These are phyloP conservation scores for Electrona antarctica DNA, from an alignment of 2,113 vertebrate genomes.

Conservation along the genomic window DNA sequence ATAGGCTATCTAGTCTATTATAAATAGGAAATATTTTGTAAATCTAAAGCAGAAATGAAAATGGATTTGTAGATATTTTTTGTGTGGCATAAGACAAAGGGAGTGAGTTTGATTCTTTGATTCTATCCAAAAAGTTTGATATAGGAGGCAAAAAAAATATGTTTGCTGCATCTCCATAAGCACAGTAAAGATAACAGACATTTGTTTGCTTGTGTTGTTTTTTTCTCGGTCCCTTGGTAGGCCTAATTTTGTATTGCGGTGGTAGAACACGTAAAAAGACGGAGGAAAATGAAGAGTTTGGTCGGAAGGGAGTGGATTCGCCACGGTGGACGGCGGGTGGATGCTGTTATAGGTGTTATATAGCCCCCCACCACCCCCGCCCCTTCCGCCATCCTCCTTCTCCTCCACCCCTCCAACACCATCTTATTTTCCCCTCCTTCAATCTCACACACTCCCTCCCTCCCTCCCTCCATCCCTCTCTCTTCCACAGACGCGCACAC, in stretches of 20 bases:
- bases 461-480: constrained; percentile 69
- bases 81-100: neutral
- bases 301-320: constrained; percentile 37
- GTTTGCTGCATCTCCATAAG: too few species aligned
- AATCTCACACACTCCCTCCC: constrained; percentile 77
- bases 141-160: too few species aligned
- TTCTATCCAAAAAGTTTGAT: too few species aligned
- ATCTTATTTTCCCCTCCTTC: constrained; percentile 83
- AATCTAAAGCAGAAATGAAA: neutral
- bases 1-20: too few species aligned
- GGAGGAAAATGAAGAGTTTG: constrained; percentile 56
- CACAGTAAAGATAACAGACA: too few species aligned
- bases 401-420: constrained; percentile 75
- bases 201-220: neutral
- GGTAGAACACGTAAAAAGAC: neutral
- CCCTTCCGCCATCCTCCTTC: constrained; percentile 56
- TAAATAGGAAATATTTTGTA: neutral
- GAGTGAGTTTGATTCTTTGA: neutral
- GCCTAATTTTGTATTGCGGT: constrained; percentile 13
- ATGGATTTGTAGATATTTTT: neutral
- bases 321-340: constrained; percentile 59
- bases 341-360: constrained; percentile 65
- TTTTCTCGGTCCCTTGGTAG: neutral
- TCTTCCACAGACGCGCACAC: constrained; percentile 81
- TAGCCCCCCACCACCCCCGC: constrained; percentile 53